Conservation (phyloP, 2,797 vertebrate genomes). For the Ambastaia sidthimunki region DNA sequence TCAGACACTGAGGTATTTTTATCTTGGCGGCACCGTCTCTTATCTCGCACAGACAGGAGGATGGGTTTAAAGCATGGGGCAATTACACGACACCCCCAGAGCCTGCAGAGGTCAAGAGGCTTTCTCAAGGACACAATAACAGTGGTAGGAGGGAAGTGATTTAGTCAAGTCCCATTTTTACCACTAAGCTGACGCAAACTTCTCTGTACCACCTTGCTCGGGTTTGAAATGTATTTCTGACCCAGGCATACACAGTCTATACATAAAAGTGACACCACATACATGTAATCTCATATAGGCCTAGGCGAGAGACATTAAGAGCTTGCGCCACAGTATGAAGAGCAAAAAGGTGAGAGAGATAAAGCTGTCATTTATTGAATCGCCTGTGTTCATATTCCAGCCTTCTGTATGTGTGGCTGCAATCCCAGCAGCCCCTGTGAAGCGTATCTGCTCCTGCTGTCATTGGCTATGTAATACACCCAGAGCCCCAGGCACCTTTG, state of each 20-base stretch:
- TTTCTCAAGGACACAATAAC: conserved; percentile 36
- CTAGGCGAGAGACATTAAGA: conserved; percentile 3
- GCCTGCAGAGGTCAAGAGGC: conserved; percentile 18
- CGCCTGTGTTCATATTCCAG: conserved; percentile 23
- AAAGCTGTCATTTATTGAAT: conserved; percentile 14
- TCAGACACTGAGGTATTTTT: conserved; percentile 27
- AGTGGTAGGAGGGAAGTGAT: background rate
- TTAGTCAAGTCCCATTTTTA: background rate
- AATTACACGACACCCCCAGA: conserved; percentile 8
- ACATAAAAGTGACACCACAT: background rate
- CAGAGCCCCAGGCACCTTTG: conserved; percentile 34
- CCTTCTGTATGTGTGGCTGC: conserved; percentile 31
- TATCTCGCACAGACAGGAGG: conserved; percentile 33
- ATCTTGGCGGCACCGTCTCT: conserved; percentile 15
- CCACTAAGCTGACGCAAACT: background rate
- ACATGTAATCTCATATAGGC: background rate
- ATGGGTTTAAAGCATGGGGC: conserved; percentile 37
- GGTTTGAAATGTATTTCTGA: background rate
- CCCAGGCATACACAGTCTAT: conserved; percentile 8
- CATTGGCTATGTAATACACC: conserved; percentile 47
- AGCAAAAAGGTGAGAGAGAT: conserved; percentile 5
- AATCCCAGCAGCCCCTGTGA: conserved; percentile 35
- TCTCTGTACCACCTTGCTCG: background rate
- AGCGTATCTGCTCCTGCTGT: conserved; percentile 24
- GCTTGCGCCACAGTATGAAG: background rate